Conservation (phyloP, 1,140 invertebrate genomes). For the Gonioctena quinquepunctata region DNA sequence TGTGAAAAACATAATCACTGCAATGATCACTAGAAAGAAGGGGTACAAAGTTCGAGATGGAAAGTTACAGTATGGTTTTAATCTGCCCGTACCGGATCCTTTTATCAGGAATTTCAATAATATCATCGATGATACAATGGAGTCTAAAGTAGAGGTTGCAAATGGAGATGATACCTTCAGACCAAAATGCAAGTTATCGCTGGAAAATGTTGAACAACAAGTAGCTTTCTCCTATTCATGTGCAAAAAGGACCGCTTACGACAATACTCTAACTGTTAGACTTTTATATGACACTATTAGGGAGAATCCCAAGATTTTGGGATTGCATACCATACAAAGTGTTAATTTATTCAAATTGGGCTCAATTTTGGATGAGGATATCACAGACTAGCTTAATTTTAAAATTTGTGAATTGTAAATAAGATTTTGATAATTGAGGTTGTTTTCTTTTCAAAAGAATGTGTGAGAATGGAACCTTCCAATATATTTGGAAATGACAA, state of each 20-base stretch:
- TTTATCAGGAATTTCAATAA: slow-evolving; percentile 59
- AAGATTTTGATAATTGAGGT: no score
- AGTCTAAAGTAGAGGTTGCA: slow-evolving; percentile 40
- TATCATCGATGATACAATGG: slow-evolving; percentile 42
- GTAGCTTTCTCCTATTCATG: slow-evolving; percentile 48
- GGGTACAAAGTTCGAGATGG: slow-evolving; percentile 61
- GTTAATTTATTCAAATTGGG: slow-evolving; percentile 42
- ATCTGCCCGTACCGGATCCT: slow-evolving; percentile 60
- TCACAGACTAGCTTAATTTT: no score
- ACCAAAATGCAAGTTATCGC: slow-evolving; percentile 38
- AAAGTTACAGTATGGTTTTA: slow-evolving; percentile 60
- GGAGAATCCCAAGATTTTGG: slow-evolving; percentile 41
- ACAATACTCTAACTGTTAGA: slow-evolving; percentile 35
- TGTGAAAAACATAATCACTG: slow-evolving; percentile 61
- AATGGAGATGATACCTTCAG: slow-evolving; percentile 45
- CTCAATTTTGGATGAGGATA: slow-evolving; percentile 31
- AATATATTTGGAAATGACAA: no score
- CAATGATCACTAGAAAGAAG: slow-evolving; percentile 58
- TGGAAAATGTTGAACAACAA: slow-evolving; percentile 48
- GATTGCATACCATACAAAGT: slow-evolving; percentile 38
- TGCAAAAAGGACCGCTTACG: slow-evolving; percentile 25
- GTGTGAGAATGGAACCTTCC: no score
- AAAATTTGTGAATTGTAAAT: no score
- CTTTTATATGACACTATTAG: slow-evolving; percentile 44
- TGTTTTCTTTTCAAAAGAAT: no score